A percentile compares a stretch with the other conserved stretches of the same genome.
These are phyloP conservation scores for Chloroceryle inda DNA, from an alignment of 2,797 vertebrate genomes.

Conservation along the genomic window DNA sequence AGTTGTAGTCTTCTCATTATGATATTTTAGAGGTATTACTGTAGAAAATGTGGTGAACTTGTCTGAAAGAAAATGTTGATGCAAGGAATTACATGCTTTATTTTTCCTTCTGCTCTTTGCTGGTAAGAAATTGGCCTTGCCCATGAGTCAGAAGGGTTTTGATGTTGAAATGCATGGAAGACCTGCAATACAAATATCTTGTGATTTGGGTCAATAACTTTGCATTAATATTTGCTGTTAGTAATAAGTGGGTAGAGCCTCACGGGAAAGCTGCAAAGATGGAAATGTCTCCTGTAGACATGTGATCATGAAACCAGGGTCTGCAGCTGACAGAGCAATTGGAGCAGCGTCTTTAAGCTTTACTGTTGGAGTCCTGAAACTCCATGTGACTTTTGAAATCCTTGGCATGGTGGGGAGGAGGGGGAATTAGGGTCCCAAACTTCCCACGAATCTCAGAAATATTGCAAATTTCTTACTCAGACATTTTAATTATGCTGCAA, in stretches of 20 bases:
- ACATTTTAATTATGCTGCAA: not conserved
- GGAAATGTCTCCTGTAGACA: conserved; percentile 75
- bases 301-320: conserved; percentile 53
- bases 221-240: conserved; percentile 77
- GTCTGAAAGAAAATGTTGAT: not conserved
- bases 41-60: not conserved
- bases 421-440: not conserved
- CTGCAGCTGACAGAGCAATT: conserved; percentile 74
- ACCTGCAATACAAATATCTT: conserved; percentile 68
- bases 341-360: conserved; percentile 63
- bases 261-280: conserved; percentile 74
- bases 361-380: conserved; percentile 47
- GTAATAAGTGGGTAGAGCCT: conserved; percentile 68
- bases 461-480: not conserved
- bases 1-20: not conserved
- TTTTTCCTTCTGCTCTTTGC: conserved; percentile 7
- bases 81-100: not conserved
- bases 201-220: conserved; percentile 76
- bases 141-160: conserved; percentile 19
- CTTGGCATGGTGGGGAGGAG: not conserved
- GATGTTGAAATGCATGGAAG: conserved; percentile 58
- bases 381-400: not conserved
- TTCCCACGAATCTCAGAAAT: not conserved
- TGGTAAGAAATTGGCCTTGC: not conserved
- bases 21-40: not conserved